These are phyloP conservation scores for Phenganax stokvisi DNA, from an alignment of 92 coral and sea anemone species.

Conservation along the genomic window DNA sequence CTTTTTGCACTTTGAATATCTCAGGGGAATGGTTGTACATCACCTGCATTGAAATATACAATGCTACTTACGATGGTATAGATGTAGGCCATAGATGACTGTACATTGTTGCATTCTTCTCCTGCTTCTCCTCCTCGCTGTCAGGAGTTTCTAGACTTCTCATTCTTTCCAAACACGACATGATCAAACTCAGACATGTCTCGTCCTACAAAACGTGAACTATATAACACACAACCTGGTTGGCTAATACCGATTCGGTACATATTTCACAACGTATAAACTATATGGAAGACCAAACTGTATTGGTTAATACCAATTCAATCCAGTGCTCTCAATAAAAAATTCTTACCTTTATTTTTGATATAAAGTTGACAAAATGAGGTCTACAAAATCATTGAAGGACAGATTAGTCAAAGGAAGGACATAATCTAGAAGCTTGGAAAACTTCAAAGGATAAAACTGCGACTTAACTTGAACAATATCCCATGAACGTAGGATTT, in stretches of 20 bases:
- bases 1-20: too few species aligned
- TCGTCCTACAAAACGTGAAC: conserved; percentile 58
- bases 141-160: conserved; percentile 41
- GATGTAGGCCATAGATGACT: conserved; percentile 92
- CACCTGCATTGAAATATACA: background rate
- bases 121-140: conserved; percentile 55
- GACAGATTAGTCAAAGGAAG: background rate
- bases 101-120: conserved; percentile 68
- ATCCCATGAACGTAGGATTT: too few species aligned
- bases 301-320: too few species aligned
- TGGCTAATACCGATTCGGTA: too few species aligned
- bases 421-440: background rate
- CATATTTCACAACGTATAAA: too few species aligned
- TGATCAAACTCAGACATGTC: conserved; percentile 62
- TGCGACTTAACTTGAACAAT: too few species aligned
- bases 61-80: conserved; percentile 68
- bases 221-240: too few species aligned
- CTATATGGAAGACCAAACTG: too few species aligned
- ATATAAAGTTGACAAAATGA: conserved; percentile 45
- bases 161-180: conserved; percentile 81
- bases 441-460: background rate
- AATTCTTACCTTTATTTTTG: conserved; percentile 49
- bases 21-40: background rate
- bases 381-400: conserved; percentile 35
- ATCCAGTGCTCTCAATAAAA: background rate